These are phyloP conservation scores for Dendrolimus kikuchii DNA, from an alignment of 1,140 invertebrate species.

Conservation along the genomic window DNA sequence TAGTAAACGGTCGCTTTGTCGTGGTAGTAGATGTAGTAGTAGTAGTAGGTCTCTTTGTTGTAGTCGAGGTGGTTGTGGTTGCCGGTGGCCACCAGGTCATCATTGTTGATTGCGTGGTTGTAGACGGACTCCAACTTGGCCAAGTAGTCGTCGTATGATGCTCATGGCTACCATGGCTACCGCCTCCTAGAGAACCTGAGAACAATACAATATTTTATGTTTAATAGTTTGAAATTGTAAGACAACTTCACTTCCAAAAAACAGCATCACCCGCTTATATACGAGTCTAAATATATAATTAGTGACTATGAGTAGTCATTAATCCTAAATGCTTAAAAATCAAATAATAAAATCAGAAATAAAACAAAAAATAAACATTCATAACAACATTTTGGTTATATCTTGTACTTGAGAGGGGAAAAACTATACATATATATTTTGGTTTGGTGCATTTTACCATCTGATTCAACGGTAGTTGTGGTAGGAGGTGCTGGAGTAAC, in stretches of 20 bases:
- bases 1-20: slow-evolving; percentile 34
- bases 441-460: slow-evolving; percentile 30
- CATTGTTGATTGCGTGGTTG: slow-evolving; percentile 46
- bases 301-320: too few species aligned
- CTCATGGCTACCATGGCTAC: slow-evolving; percentile 41
- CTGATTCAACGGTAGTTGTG: slow-evolving; percentile 75
- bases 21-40: slow-evolving; percentile 22
- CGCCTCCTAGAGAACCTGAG: slow-evolving; percentile 36
- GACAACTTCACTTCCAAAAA: too few species aligned
- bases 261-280: too few species aligned
- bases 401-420: too few species aligned
- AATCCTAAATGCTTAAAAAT: too few species aligned
- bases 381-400: too few species aligned
- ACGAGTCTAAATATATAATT: too few species aligned
- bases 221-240: too few species aligned
- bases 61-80: slow-evolving; percentile 53
- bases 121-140: slow-evolving; percentile 68
- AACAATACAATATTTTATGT: not conserved
- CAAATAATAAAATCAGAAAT: too few species aligned
- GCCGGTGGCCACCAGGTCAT: slow-evolving; percentile 54
- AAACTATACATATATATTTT: not conserved
- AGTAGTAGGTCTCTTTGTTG: slow-evolving; percentile 36
- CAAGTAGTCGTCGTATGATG: slow-evolving; percentile 60
- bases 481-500: slow-evolving; percentile 81
- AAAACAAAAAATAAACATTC: too few species aligned